These are phyloP conservation scores for Pogonomyrmex californicus DNA, from an alignment of 1,140 invertebrate genomes.

Conservation along the genomic window DNA sequence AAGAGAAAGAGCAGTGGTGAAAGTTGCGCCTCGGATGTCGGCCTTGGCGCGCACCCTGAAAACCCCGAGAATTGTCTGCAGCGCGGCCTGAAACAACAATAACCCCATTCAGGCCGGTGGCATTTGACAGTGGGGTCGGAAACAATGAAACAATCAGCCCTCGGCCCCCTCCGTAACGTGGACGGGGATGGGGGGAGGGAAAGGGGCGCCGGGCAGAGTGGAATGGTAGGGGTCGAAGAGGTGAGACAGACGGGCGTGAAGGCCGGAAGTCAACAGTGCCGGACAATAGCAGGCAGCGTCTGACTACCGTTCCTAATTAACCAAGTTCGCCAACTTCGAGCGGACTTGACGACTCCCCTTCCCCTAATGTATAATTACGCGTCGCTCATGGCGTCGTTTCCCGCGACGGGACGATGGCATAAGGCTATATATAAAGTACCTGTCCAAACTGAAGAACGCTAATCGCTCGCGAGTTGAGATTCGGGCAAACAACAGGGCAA, in stretches of 20 bases:
- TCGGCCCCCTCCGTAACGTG: conserved; percentile 65
- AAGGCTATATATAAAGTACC: background rate
- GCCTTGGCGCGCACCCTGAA: conserved; percentile 69
- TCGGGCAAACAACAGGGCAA: background rate
- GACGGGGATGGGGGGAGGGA: too few relatives aligned
- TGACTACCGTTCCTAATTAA: conserved; percentile 84
- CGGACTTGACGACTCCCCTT: conserved; percentile 74
- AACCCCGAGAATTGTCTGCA: conserved; percentile 79
- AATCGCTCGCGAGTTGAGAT: background rate
- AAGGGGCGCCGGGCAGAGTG: background rate
- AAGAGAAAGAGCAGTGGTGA: background rate
- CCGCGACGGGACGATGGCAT: conserved; percentile 36
- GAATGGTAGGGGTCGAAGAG: background rate
- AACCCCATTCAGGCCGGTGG: conserved; percentile 82
- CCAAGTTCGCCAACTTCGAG: conserved; percentile 82
- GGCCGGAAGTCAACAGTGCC: conserved; percentile 84
- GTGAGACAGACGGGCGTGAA: conserved; percentile 58
- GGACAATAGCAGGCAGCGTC: conserved; percentile 84
- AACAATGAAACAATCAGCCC: conserved; percentile 86
- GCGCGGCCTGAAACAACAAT: conserved; percentile 84
- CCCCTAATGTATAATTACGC: conserved; percentile 70
- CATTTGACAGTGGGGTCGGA: conserved; percentile 85
- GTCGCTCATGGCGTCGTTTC: conserved; percentile 18
- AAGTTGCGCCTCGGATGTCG: conserved; percentile 54
- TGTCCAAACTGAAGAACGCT: background rate